Evolutionary conservation across 2,113 vertebrate species (phyloP), one percentile per base, ranked within the genome.

Genomic region (Phaethon lepturus): DNA sequence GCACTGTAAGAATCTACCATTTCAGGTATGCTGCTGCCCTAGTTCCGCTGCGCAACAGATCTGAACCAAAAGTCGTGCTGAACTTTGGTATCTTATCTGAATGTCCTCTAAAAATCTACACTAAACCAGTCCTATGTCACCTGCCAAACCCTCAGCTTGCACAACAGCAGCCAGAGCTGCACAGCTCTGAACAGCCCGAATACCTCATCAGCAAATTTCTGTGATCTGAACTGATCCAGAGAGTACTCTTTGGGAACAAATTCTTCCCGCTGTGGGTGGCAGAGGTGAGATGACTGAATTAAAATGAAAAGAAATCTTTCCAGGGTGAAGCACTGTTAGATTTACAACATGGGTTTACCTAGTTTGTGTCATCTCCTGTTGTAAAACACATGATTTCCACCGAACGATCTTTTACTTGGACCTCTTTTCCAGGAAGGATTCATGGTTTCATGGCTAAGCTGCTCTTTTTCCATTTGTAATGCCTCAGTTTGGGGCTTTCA

Each of bases 391-490:
- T 0, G 7, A 69, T 52, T 69, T 56, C 68, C 75, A 73, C 17
- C 0, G 0, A 66, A 12, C 10, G 40, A 13, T 12, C 78, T 52
- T 68, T 56, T 44, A 42, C 75, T 69, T 6, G 73, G 55, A 86
- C 4, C 68, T 66, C 62, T 50, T 7, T 67, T 67, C 78, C 73
- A 38, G 16, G 90, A n/a, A 55, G 76, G 52, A 66, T 81, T 76
- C 5, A 4, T 17, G 79, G 85, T 55, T 93, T 76, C 45, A 26
- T 45, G 83, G 82, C 55, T 91, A 10, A 77, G 72, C 84, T 86
- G 81, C 72, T 88, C 88, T 82, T 83, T 91, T 83, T 72, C 83
- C 86, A 75, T 17, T 47, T 50, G 12, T 22, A 69, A 91, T 68
- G 90, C 35, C 68, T 60, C 38, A 81, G 8, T 58, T 83, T 71